These are phyloP conservation scores for Axis porcinus DNA, from an alignment of 2,113 vertebrate genomes.

Conservation along the genomic window DNA sequence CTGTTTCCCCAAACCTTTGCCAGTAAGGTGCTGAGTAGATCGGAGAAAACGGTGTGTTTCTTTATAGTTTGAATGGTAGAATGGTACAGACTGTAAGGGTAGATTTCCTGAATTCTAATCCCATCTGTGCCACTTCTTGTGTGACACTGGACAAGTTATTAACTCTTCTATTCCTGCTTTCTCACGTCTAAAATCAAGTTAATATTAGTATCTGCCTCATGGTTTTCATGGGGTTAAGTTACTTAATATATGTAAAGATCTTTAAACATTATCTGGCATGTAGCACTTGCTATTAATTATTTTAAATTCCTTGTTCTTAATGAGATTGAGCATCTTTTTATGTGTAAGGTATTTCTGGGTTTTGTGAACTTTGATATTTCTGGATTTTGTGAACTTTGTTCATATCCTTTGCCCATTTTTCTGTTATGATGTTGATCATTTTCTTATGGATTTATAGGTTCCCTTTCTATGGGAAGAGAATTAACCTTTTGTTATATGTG, in stretches of 20 bases:
- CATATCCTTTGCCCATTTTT: slow-evolving; percentile 2
- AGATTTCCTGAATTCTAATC: not conserved
- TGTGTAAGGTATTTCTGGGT: not conserved
- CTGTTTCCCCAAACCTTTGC: not conserved
- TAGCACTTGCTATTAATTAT: not conserved
- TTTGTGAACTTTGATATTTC: not conserved
- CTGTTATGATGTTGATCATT: not conserved
- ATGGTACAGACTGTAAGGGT: not conserved
- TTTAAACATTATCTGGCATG: not conserved
- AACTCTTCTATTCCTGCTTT: not conserved
- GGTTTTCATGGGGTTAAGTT: not conserved
- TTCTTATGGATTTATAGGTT: not conserved
- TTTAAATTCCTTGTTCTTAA: not conserved
- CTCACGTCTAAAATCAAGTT: slow-evolving; percentile 23
- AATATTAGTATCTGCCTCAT: not conserved
- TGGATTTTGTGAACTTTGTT: not conserved
- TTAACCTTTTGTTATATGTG: not conserved
- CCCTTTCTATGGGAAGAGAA: not conserved
- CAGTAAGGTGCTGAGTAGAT: not conserved
- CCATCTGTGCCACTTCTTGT: not conserved
- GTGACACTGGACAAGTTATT: not conserved
- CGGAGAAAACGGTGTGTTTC: slow-evolving; percentile 18
- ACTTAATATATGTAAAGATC: not conserved
- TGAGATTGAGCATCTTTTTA: not conserved
- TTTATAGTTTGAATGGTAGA: not conserved